Conservation (phyloP, 2,797 vertebrate genomes). For the Sebastes nivosus region DNA sequence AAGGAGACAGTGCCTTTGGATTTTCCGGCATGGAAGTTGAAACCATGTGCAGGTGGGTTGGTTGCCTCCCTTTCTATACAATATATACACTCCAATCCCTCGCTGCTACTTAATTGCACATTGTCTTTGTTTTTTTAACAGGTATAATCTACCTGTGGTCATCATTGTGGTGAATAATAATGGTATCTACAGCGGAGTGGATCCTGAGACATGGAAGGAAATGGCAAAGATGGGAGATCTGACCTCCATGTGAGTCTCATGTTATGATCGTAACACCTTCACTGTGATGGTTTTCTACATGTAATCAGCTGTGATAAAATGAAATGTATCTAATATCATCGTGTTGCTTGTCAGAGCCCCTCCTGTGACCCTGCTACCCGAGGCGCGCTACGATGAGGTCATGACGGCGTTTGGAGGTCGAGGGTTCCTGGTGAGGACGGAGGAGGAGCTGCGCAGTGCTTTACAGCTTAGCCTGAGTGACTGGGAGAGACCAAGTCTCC, state of each 20-base stretch:
- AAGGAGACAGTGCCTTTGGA: slow-evolving; percentile 98
- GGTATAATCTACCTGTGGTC: slow-evolving; percentile 92
- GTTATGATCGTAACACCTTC: not conserved
- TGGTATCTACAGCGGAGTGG: slow-evolving; percentile 94
- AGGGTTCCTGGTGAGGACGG: slow-evolving; percentile 91
- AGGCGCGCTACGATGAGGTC: slow-evolving; percentile 91
- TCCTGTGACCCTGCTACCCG: slow-evolving; percentile 90
- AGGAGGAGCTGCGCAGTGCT: slow-evolving; percentile 86
- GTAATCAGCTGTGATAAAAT: not conserved
- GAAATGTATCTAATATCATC: not conserved
- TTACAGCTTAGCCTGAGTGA: slow-evolving; percentile 86
- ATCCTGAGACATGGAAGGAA: slow-evolving; percentile 87
- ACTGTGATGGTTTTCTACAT: not conserved
- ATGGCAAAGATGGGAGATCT: slow-evolving; percentile 87
- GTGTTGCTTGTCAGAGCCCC: slow-evolving; percentile 82
- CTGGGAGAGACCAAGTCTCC: slow-evolving; percentile 85
- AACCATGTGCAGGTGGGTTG: slow-evolving; percentile 93
- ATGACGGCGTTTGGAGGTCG: slow-evolving; percentile 93
- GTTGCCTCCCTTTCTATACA: not conserved
- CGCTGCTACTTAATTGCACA: not conserved
- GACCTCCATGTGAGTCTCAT: slow-evolving; percentile 82
- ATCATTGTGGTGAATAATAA: slow-evolving; percentile 97
- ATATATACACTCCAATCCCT: not conserved
- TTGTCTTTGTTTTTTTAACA: slow-evolving; percentile 49
- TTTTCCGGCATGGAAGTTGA: slow-evolving; percentile 99